A percentile compares a stretch with the other conserved stretches of the same genome.
Evolutionary conservation across 37 sponge, comb jelly and placozoan species (phyloP).

Genomic region (Oscarella lobularis): DNA sequence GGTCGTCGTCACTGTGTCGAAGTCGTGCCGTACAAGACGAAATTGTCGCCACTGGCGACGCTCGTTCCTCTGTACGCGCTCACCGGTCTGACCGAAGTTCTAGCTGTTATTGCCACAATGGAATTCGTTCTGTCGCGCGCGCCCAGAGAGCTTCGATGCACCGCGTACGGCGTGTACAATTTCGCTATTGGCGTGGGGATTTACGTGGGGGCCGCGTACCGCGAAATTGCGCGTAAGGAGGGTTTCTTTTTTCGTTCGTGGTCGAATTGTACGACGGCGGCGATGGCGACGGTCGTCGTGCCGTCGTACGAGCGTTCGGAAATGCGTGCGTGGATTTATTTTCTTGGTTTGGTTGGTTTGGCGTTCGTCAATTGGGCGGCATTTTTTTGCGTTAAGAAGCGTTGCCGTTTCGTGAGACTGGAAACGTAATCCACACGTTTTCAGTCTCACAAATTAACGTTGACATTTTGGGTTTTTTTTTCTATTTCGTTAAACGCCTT

Average conservation of each 20-base stretch:
- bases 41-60: background rate
- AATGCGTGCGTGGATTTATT: slow-evolving; percentile 8
- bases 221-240: too few relatives aligned
- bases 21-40: too few relatives aligned
- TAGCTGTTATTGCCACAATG: background rate
- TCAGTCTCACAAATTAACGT: too few relatives aligned
- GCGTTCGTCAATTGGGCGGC: background rate
- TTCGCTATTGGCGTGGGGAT: background rate
- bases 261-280: too few relatives aligned
- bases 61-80: background rate
- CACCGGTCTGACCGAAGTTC: background rate
- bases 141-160: background rate
- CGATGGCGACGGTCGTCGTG: slow-evolving; percentile 72
- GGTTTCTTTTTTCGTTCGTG: too few relatives aligned
- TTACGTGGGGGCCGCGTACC: background rate
- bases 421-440: background rate
- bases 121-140: background rate
- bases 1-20: too few relatives aligned
- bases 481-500: too few relatives aligned
- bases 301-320: slow-evolving; percentile 41
- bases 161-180: background rate
- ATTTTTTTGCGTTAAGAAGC: background rate
- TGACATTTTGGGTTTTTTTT: too few relatives aligned
- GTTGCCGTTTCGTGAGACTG: background rate
- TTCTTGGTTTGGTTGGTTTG: background rate